Evolutionary conservation across 2,797 vertebrate species (phyloP), one percentile per base, ranked within the genome.

Genomic region (Distichodus sexfasciatus): DNA sequence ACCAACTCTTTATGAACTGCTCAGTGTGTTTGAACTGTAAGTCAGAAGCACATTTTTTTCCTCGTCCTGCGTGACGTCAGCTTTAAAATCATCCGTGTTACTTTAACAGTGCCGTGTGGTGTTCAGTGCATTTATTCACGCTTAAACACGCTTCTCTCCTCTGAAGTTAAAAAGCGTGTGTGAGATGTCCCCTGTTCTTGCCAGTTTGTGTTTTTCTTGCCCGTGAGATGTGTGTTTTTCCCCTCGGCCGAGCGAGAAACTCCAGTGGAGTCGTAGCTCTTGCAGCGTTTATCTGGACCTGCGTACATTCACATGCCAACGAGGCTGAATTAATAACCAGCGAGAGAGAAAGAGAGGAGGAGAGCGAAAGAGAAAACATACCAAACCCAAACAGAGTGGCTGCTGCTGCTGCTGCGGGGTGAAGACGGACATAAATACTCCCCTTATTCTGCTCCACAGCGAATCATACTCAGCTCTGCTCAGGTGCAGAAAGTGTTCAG

Each of bases 371-470:
- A 50, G 53, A 66, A 66, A 44, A 46, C 46, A 66, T 29, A 29
- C 51, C 29, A 43, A 19, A 46, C 43, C 29, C 31, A 24, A 40
- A 46, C 48, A 31, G 48, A 61, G 15, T 19, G 50, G 28, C 35
- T n/a, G 43, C 19, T 50, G 44, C 54, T 33, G 26, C 51, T 31
- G 24, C 24, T 62, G 17, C 57, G 33, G 28, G 14, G 9, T 19
- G 3, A 43, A 63, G 38, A 46, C 55, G 61, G 41, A 41, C 50
- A 57, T 74, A 63, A 68, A 68, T 74, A 36, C 24, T 40, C 12
- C 11, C 24, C 1, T 29, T 35, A 19, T 5, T 24, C 35, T 15
- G 33, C n/a, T 51, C 50, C 24, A n/a, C 21, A 1, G 23, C 48
- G n/a, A 28, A 2, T n/a, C 15, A 2, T n/a, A n/a, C 48, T 8